Evolutionary conservation across 2,113 vertebrate genomes (phyloP), one percentile per base, ranked within the genome.

Genomic region (Noturus placidus): DNA sequence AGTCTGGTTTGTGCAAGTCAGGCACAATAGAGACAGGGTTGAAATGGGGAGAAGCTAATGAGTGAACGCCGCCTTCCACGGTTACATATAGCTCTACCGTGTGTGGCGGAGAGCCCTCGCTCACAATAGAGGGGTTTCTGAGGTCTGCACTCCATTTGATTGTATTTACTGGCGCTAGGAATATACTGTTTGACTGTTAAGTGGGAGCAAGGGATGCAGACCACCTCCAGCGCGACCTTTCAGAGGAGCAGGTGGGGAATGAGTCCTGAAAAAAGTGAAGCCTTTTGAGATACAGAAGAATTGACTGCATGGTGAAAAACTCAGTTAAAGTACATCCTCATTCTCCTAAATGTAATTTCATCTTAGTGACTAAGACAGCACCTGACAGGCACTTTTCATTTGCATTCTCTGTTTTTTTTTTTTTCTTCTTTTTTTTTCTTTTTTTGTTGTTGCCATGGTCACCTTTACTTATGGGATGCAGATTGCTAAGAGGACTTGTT

Each of bases 1-100:
- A 91, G 91, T 89, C 92, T 90, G 92, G 92, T 93, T 93, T 91
- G 92, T 94, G 91, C 91, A 88, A 92, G 89, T 33, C 5, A 52
- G 88, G 93, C 83, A 90, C 93, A 96, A 95, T 93, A 87, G 92
- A 93, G 87, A 93, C 92, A 91, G 93, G 94, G 91, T 92, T 90
- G 90, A 91, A 88, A 88, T 65, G 79, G 88, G 91, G 91, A 84
- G 65, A 89, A 90, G 59, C 91, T 94, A 94, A 94, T 94, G 94
- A 94, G 92, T 90, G 92, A 93, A 54, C 88, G 93, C 82, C 90
- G 92, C 93, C 92, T 93, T 94, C 93, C 94, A 93, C 92, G 93
- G 93, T 94, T 94, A 91, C 91, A 90, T 92, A 92, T 91, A 89
- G 91, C 88, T 78, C 87, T 56, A 90, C 86, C 27, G 67, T 46